Base-by-base conservation (phyloP, 2,888 invertebrate species). In the Pristionchus fissidentatus region DNA sequence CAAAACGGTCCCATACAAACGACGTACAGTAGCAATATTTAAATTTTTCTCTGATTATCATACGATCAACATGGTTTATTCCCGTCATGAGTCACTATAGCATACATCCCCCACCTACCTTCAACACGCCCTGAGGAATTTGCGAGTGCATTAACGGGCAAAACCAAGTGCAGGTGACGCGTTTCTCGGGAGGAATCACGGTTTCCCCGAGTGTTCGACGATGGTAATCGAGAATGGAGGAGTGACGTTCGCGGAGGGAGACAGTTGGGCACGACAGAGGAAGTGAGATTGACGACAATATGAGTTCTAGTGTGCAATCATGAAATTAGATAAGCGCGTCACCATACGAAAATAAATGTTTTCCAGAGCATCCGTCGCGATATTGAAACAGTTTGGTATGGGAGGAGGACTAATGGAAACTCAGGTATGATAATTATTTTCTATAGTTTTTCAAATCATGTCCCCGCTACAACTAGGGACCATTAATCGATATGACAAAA, bases 231-330 rank as follows among this genome's bases (percentile, higher is more conserved):
- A 22, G 3, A 66, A 66, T 66, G 66, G 66, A 38, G 66, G 66
- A 66, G 35, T 66, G 19, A 66, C 66, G 19, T 77, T 77, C 49
- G 38, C 75, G 0, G 75, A 77, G 32, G 75, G 75, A 3, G 75
- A 77, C 0, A 73, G 35, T 22, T 66, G 66, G 66, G n/a, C 35
- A n/a, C 13, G 66, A 38, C 66, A 66, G 8, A 66, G 66, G 66
- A 66, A 66, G 57, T 57, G 10, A 3, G 57, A n/a, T n/a, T 57
- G 57, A 57, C n/a, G 57, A 13, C 2, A 8, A 29, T n/a, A 57
- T n/a, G n/a, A n/a, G n/a, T n/a, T n/a, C n/a, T n/a, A n/a, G n/a
- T n/a, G n/a, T n/a, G n/a, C n/a, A n/a, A n/a, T n/a, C n/a, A n/a
- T n/a, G n/a, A n/a, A n/a, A n/a, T n/a, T n/a, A n/a, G n/a, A n/a